Evolutionary conservation across 2,113 vertebrate species (phyloP), one percentile per base, ranked within the genome.

Genomic region (Mirza zaza): DNA sequence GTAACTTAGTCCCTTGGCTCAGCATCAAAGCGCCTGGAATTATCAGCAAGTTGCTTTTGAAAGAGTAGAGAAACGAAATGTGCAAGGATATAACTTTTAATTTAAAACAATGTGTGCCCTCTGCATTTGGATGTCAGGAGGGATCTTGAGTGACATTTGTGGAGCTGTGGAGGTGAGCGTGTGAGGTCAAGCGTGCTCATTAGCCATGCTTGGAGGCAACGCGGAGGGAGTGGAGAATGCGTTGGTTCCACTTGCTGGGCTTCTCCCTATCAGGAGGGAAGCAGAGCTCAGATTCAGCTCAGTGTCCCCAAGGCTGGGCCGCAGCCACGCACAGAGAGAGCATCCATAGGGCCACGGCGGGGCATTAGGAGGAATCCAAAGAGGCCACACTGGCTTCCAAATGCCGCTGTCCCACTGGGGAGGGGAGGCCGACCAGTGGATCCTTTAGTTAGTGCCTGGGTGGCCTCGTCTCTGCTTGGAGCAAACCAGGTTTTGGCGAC

Each of bases 121-220:
- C 73, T 84, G 75, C 86, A 1, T 91, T 39, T 23, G 88, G 85
- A 7, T 87, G 82, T 91, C 91, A 77, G 91, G 89, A 90, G 83
- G 76, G 91, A 91, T 87, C 82, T 91, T 87, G 94, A 97, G 83
- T 96, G 97, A 94, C 94, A 91, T 94, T 87, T 93, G 75, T 8
- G 10, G 93, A 95, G 70, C 87, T 61, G 94, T 86, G 6, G n/a
- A 94, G 95, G 89, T 83, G 80, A 95, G 68, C 0, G 0, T 55
- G 93, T 76, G 91, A 95, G 93, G 94, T 92, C 93, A 82, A 71
- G 52, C 12, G 0, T 67, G 2, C 89, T 91, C 93, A 93, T 97
- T 94, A 98, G 93, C 82, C 59, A 23, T 79, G 82, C 83, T 94
- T 23, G 25, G 73, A 87, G 73, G 79, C 83, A 13, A 27, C 5